A percentile compares a stretch with the other conserved stretches of the same genome.
Conservation (phyloP, 2,113 vertebrate genomes). For the Aptenodytes patagonicus region DNA sequence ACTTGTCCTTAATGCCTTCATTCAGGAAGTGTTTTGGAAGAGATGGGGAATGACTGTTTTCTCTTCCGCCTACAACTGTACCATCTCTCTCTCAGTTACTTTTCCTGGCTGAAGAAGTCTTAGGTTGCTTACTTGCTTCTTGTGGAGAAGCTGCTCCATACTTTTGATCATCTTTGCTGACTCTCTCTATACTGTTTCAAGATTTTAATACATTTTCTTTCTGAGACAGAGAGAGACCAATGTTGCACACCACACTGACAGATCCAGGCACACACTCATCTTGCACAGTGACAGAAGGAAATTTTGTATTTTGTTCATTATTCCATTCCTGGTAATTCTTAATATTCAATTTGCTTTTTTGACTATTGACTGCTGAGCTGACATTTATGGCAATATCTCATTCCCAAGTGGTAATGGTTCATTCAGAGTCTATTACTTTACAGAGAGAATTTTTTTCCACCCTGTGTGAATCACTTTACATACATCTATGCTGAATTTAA, state of each 20-base stretch:
- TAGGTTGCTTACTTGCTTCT: neutral
- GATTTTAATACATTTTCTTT: neutral
- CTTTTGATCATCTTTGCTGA: neutral
- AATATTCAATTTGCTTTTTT: neutral
- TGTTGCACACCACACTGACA: neutral
- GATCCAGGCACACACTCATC: neutral
- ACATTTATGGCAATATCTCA: neutral
- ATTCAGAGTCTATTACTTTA: neutral
- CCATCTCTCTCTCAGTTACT: neutral
- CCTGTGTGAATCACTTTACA: neutral
- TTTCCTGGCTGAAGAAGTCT: neutral
- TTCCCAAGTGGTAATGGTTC: neutral
- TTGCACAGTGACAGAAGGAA: neutral
- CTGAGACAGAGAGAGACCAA: neutral
- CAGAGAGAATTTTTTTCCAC: neutral
- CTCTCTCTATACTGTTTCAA: neutral
- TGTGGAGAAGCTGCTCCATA: neutral
- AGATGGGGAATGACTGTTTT: neutral
- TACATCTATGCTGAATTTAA: neutral
- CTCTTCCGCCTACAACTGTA: neutral
- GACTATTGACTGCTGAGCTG: neutral
- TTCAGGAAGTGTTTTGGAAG: neutral
- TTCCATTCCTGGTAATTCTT: neutral
- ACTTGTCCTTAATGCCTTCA: neutral
- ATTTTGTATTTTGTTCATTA: neutral